These are phyloP conservation scores for Pygocentrus nattereri DNA, from an alignment of 2,797 vertebrate species.

Conservation along the genomic window DNA sequence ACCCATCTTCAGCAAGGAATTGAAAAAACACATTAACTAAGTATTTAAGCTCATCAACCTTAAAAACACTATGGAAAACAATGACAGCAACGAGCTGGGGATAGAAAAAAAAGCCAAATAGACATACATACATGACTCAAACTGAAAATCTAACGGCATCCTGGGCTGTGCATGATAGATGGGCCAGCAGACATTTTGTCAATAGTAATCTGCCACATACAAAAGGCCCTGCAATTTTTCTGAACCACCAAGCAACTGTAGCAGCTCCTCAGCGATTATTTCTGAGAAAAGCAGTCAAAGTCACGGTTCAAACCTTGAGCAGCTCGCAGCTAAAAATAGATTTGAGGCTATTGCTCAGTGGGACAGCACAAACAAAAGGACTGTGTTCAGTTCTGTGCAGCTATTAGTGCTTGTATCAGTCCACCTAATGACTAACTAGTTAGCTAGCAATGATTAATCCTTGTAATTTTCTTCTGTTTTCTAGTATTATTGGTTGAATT, in stretches of 20 bases:
- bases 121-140: constrained; percentile 36
- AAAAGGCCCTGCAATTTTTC: constrained; percentile 48
- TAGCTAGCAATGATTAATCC: background rate
- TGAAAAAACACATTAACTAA: background rate
- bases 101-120: constrained; percentile 29
- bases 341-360: background rate
- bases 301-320: constrained; percentile 28
- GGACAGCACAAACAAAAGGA: background rate
- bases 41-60: background rate
- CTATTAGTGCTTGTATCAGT: background rate
- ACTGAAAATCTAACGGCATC: constrained; percentile 25
- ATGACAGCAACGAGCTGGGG: background rate
- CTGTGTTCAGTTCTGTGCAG: background rate
- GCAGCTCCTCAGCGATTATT: constrained; percentile 38
- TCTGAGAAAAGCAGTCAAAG: constrained; percentile 48
- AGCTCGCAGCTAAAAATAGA: constrained; percentile 27
- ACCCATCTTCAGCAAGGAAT: background rate
- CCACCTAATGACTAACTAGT: constrained; percentile 1
- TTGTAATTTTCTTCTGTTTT: background rate
- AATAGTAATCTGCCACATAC: constrained; percentile 58
- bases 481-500: background rate
- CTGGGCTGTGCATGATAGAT: constrained; percentile 52
- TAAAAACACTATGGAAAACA: background rate
- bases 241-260: constrained; percentile 33
- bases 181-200: constrained; percentile 55